Evolutionary conservation across 2,888 invertebrate genomes (phyloP).

Genomic region (Hyposoter dolosus): DNA sequence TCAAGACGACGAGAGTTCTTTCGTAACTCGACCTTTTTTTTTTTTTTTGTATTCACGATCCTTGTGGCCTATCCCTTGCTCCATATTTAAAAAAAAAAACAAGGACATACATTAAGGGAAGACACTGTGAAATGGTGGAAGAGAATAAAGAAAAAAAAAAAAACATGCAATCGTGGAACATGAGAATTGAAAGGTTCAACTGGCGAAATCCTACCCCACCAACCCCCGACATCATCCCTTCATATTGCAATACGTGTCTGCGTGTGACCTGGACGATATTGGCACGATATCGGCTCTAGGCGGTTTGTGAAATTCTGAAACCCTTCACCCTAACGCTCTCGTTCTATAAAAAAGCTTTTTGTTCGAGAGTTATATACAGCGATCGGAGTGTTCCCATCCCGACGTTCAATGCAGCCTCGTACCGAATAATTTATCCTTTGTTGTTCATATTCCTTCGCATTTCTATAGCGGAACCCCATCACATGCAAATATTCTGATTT

Average conservation of each 20-base stretch:
- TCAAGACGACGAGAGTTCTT: neutral
- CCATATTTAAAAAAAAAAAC: neutral
- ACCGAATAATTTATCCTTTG: slow-evolving; percentile 59
- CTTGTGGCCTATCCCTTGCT: neutral
- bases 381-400: slow-evolving; percentile 27
- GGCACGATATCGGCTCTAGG: slow-evolving; percentile 73
- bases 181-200: slow-evolving; percentile 33
- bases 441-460: neutral
- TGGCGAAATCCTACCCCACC: slow-evolving; percentile 4
- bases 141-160: slow-evolving; percentile 33
- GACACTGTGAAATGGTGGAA: slow-evolving; percentile 16
- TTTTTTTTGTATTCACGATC: neutral
- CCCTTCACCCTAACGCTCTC: slow-evolving; percentile 2
- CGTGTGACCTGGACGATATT: slow-evolving; percentile 70
- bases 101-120: neutral
- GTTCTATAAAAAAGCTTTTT: slow-evolving; percentile 55
- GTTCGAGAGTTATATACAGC: slow-evolving; percentile 36
- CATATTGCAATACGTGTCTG: slow-evolving; percentile 49
- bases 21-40: slow-evolving; percentile 18
- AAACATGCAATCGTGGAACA: slow-evolving; percentile 28
- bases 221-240: slow-evolving; percentile 18
- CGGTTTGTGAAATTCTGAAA: slow-evolving; percentile 59
- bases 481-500: slow-evolving; percentile 1
- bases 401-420: slow-evolving; percentile 25
- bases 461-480: neutral